Base-by-base conservation (phyloP, 1,140 invertebrate species). In the Lasaia peninsularis region DNA sequence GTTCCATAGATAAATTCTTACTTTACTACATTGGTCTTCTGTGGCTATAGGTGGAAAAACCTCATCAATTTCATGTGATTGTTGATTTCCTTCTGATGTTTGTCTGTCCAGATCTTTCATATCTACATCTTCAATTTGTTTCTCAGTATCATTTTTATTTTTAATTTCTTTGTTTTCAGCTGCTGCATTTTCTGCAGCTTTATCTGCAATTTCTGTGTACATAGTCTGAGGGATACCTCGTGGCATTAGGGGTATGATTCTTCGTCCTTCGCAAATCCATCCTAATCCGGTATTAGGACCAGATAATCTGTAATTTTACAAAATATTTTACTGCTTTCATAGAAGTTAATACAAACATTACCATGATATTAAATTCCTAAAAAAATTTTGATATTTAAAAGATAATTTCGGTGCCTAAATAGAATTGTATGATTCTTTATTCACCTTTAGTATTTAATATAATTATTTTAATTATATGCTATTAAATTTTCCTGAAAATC, bases 261-360 rank as follows among this genome's bases (percentile, higher is more conserved):
- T 91, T 24, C 96, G 89, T 18, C 96, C 96, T 90, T 98, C 96
- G 61, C 95, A 92, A 57, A 94, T 92, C 97, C 96, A 98, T 86
- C 95, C 95, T 69, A 94, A 92, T 50, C 92, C 92, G 61, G 93
- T 95, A 78, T 95, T 95, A 56, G 94, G 92, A 9, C 96, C 96
- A 78, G 92, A 92, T 77, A 97, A 91, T 75, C 96, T 96, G 77
- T 44, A 91, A 86, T 68, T 61, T 59, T 69, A 35, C 9, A 58
- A 14, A 35, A 33, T 33, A 53, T 5, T 53, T 16, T 0, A 32
- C 1, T 79, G 70, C 73, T 74, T 11, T 20, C 18, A 48, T 11
- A 21, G 9, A 2, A 20, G 20, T 49, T 49, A 18, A 8, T 20
- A 65, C 28, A n/a, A n/a, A n/a, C n/a, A n/a, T n/a, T n/a, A n/a